Base-by-base conservation (phyloP, 2,113 vertebrate genomes). In the Pomatostomus ruficeps region DNA sequence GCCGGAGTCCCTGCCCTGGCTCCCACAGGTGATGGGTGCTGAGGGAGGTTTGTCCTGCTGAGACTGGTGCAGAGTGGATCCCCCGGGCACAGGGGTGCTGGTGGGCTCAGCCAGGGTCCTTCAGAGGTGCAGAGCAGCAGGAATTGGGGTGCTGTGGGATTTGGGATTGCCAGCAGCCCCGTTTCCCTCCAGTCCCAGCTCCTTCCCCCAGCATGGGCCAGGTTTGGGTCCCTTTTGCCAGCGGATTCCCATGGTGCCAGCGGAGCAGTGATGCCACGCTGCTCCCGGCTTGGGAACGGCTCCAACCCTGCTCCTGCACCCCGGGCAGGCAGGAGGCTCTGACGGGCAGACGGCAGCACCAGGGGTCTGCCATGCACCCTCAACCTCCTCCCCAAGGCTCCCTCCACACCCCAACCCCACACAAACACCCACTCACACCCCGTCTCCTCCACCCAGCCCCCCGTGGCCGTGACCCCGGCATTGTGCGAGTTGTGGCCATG, bases 401-500 rank as follows among this genome's bases (percentile, higher is more conserved):
- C 67, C 10, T 51, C 9, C 2, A 1, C 15, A 21, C 8, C 38
- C 38, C 57, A 40, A 2, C 17, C 78, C 22, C 45, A 10, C 4
- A 4, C 2, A 4, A 48, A 48, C 38, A 58, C 31, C 31, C 31
- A 3, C 29, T 38, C 6, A 6, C 91, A 45, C 49, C 43, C 33
- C 26, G 3, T 28, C 71, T 74, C 40, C 43, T 38, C 55, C 4
- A 14, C 24, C 62, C 58, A 8, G 33, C 31, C 10, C 55, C 45
- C 66, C 3, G 1, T 1, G 62, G 62, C 51, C 6, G 5, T 20
- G 14, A 63, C 5, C 24, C 28, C 5, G 6, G 35, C 31, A 15
- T 8, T 1, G 1, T 4, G 21, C 0, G 0, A 20, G 45, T 46
- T 5, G 1, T 3, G 58, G 57, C 67, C 12, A 7, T 0, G 2